Conservation (phyloP, 1,140 invertebrate genomes). For the Pseudomyrmex dendroicus region DNA sequence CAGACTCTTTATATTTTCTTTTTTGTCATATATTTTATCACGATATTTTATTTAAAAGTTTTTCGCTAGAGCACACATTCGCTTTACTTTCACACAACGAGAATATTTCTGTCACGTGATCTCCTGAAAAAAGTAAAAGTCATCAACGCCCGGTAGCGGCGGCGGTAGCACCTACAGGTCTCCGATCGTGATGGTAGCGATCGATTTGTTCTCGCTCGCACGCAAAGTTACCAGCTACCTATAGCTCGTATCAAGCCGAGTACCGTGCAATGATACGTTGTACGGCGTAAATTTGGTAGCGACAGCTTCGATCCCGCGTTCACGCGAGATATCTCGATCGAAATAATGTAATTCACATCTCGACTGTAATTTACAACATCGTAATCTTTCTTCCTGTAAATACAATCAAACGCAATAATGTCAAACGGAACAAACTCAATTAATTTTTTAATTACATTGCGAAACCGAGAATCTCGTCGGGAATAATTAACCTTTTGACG, state of each 20-base stretch:
- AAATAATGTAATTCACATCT: no score
- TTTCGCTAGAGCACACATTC: not conserved
- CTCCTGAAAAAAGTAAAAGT: constrained; percentile 56
- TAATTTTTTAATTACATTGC: no score
- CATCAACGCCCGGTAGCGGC: constrained; percentile 49
- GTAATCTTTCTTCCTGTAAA: no score
- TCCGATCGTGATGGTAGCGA: constrained; percentile 51
- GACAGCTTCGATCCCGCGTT: constrained; percentile 22
- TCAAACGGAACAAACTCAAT: no score
- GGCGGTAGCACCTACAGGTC: constrained; percentile 42
- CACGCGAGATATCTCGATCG: no score
- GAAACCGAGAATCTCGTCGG: no score
- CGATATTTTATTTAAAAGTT: not conserved
- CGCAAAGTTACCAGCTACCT: constrained; percentile 54
- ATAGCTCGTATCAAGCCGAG: constrained; percentile 36
- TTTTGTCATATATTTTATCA: no score
- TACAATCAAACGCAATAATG: no score
- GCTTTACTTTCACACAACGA: constrained; percentile 37
- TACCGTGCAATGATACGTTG: constrained; percentile 55
- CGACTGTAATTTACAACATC: no score
- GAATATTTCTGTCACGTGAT: constrained; percentile 43
- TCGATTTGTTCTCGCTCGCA: constrained; percentile 56
- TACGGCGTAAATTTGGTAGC: constrained; percentile 38
- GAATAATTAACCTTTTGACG: no score
- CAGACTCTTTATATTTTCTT: not conserved